These are phyloP conservation scores for Stenchaetothrips biformis DNA, from an alignment of 2,888 invertebrate species.

Conservation along the genomic window DNA sequence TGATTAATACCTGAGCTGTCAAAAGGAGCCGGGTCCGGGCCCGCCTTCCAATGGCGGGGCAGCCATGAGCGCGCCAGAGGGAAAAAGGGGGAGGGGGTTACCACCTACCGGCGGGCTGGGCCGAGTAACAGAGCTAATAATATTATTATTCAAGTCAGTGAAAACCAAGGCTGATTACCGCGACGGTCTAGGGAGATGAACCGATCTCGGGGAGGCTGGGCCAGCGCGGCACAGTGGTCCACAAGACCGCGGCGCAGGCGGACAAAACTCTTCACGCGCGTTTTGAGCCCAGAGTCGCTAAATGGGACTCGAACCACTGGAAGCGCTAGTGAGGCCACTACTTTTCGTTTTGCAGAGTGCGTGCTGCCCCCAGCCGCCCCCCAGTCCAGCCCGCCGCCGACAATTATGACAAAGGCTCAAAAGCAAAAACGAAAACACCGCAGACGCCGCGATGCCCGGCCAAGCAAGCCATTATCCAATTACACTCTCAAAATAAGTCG, in stretches of 20 bases:
- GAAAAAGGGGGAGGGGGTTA: background rate
- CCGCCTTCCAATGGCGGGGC: background rate
- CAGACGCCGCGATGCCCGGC: background rate
- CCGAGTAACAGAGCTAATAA: background rate
- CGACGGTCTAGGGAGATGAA: background rate
- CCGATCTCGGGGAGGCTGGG: background rate
- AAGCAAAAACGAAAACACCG: constrained; percentile 16
- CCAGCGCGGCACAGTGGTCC: too few species aligned
- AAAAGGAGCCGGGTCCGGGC: background rate
- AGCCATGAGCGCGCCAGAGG: background rate
- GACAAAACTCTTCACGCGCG: too few species aligned
- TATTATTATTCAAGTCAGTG: constrained; percentile 25
- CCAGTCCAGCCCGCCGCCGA: background rate
- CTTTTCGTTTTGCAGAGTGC: too few species aligned
- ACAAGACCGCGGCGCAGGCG: too few species aligned
- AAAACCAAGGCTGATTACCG: constrained; percentile 5
- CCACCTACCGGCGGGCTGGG: constrained; percentile 10
- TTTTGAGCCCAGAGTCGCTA: too few species aligned
- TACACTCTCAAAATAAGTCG: constrained; percentile 25
- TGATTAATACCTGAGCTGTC: constrained; percentile 24
- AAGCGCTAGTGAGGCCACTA: too few species aligned
- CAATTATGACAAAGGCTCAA: constrained; percentile 20
- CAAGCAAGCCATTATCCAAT: constrained; percentile 20
- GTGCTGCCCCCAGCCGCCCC: background rate
- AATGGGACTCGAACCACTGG: too few species aligned